Evolutionary conservation across 2,113 vertebrate genomes (phyloP).

Genomic region (Paratilapia polleni): DNA sequence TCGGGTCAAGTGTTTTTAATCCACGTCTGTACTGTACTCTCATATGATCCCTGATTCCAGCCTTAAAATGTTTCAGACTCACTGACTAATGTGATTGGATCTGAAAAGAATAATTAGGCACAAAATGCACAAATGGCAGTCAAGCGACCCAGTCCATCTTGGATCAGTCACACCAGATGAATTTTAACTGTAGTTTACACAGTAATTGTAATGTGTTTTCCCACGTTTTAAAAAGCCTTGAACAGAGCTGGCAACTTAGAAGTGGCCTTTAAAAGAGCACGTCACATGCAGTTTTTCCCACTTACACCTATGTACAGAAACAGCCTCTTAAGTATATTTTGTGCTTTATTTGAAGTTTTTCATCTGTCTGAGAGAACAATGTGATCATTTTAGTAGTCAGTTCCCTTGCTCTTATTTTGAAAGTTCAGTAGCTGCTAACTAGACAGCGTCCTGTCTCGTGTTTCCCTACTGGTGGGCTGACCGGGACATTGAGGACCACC

Average conservation of each 20-base stretch:
- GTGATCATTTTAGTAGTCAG: not conserved
- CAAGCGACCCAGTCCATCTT: not conserved
- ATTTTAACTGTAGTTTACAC: fast-evolving
- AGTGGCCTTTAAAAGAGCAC: not conserved
- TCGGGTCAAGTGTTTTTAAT: not conserved
- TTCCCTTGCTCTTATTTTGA: not conserved
- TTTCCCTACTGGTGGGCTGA: not conserved
- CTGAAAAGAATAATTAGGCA: not conserved
- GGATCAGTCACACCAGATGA: not conserved
- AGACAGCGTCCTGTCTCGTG: not conserved
- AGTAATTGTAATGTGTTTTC: not conserved
- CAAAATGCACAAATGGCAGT: not conserved
- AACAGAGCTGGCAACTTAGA: not conserved
- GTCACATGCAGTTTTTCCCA: not conserved
- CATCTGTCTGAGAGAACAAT: not conserved
- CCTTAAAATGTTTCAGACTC: not conserved
- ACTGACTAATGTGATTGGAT: not conserved
- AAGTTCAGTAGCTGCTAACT: not conserved
- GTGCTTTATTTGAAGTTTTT: not conserved
- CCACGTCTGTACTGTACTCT: not conserved
- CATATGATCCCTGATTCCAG: not conserved
- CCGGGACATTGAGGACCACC: too few species aligned
- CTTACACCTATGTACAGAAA: not conserved
- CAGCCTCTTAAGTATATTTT: not conserved
- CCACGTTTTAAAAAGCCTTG: not conserved